Evolutionary conservation across 2,113 vertebrate species (phyloP).

Genomic region (Bothrops jararaca): DNA sequence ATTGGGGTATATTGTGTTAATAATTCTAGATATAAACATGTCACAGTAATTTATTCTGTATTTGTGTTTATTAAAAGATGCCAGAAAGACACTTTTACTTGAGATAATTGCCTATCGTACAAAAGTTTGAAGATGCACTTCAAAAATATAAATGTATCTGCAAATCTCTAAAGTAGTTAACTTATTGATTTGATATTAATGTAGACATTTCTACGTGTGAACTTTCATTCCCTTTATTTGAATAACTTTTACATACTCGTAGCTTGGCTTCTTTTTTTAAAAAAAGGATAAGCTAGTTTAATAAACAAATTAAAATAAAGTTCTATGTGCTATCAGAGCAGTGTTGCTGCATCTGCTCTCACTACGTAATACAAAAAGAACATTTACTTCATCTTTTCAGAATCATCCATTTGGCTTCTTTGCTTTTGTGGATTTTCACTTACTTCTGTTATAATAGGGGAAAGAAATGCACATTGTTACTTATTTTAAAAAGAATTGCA

Average conservation of each 20-base stretch:
- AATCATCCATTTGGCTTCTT: conserved; percentile 55
- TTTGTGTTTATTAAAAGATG: background rate
- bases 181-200: background rate
- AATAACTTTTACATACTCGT: background rate
- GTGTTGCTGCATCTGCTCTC: background rate
- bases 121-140: background rate
- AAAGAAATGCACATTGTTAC: background rate
- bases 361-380: background rate
- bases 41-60: background rate
- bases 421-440: conserved; percentile 62
- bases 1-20: background rate
- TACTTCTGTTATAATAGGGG: conserved; percentile 47
- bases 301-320: background rate
- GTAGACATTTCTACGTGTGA: background rate
- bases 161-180: background rate
- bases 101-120: background rate
- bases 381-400: conserved; percentile 64
- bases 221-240: background rate
- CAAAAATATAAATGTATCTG: background rate
- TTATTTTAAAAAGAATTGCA: background rate
- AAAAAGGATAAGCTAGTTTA: background rate
- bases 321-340: background rate
- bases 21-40: background rate
- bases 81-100: background rate
- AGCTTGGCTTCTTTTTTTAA: background rate